Evolutionary conservation across 1,140 invertebrate species (phyloP).

Genomic region (Teleogryllus occipitalis): DNA sequence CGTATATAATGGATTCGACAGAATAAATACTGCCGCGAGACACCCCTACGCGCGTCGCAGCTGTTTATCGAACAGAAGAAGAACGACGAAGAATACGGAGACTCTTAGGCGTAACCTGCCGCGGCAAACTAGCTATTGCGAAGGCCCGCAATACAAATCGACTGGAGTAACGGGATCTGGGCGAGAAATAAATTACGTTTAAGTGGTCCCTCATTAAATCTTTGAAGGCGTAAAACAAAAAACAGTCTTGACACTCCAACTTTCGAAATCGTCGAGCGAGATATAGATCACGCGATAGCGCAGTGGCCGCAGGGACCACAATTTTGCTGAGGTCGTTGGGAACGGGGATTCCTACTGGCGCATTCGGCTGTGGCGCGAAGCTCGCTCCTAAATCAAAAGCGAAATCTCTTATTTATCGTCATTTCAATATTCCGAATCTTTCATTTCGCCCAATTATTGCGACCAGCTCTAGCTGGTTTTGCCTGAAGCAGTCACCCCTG

Average conservation of each 20-base stretch:
- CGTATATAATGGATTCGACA: background rate
- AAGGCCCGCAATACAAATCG: background rate
- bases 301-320: too few relatives aligned
- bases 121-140: too few relatives aligned
- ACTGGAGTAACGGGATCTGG: background rate
- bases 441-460: too few relatives aligned
- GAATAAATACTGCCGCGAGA: background rate
- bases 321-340: too few relatives aligned
- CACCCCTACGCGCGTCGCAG: background rate
- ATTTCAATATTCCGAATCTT: too few relatives aligned
- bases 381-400: too few relatives aligned
- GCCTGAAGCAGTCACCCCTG: too few relatives aligned
- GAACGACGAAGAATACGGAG: background rate
- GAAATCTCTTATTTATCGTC: too few relatives aligned
- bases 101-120: background rate
- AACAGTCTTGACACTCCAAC: background rate
- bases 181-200: background rate
- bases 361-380: too few relatives aligned
- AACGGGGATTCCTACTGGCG: too few relatives aligned
- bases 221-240: background rate
- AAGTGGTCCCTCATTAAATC: background rate
- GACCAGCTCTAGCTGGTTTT: too few relatives aligned
- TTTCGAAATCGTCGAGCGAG: background rate
- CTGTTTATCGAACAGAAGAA: background rate
- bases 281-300: background rate